Evolutionary conservation across 2,888 invertebrate genomes (phyloP).

Genomic region (Drosophila sordidapex): DNA sequence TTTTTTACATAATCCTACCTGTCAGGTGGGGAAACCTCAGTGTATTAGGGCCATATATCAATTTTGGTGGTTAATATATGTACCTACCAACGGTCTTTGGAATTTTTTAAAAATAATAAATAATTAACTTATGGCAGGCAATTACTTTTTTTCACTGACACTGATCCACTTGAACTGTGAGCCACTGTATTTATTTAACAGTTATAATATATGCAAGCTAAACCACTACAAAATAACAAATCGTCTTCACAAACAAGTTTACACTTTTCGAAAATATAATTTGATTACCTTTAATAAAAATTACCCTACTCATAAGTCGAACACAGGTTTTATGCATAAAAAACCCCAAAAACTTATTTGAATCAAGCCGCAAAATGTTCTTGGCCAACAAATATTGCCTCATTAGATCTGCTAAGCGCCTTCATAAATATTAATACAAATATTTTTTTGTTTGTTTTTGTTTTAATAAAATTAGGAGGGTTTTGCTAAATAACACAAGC

Average conservation of each 20-base stretch:
- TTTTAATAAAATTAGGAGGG: not conserved
- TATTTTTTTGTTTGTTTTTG: no score
- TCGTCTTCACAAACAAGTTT: not conserved
- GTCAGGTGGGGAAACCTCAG: no score
- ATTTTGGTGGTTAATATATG: no score
- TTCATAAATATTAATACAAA: not conserved
- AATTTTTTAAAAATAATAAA: no score
- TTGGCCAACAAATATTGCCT: not conserved
- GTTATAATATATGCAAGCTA: not conserved
- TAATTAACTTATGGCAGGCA: no score
- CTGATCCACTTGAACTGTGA: no score
- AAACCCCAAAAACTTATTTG: not conserved
- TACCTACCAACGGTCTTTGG: no score
- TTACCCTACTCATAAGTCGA: not conserved
- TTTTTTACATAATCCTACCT: no score
- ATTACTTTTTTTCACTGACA: no score
- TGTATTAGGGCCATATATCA: no score
- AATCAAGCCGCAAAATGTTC: not conserved
- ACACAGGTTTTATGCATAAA: not conserved
- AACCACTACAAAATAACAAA: not conserved
- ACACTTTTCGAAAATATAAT: not conserved
- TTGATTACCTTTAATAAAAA: not conserved
- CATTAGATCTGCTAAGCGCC: not conserved
- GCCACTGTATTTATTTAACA: not conserved
- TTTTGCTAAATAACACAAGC: not conserved